Evolutionary conservation across 2,888 invertebrate genomes (phyloP), one percentile per base, ranked within the genome.

Genomic region (Protula sp.): DNA sequence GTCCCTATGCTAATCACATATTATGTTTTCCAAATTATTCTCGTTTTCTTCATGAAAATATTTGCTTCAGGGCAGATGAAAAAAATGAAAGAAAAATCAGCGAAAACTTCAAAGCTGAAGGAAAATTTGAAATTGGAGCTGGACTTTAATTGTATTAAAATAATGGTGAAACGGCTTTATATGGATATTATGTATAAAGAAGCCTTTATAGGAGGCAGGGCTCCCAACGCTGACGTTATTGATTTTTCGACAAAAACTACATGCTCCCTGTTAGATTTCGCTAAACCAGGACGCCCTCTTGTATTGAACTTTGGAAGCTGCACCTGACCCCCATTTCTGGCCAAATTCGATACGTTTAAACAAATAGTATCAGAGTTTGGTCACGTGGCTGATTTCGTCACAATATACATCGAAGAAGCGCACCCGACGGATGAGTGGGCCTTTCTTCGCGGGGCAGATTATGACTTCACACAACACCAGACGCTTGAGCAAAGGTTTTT

Each of bases 301-400:
- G 67, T 75, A 9, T 47, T 75, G 4, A 73, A 71, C 59, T 75
- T 75, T 52, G 75, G 75, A n/a, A 74, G 73, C 59, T 74, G 74
- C 59, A 68, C 72, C 60, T 75, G 75, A 74, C 70, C 70, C 2
- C 72, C 72, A 47, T 74, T 70, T 55, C 61, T 72, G 62, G 68
- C 56, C 24, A 69, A 66, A 61, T 66, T 74, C 52, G 64, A 61
- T 52, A 54, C 58, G 50, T 72, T 74, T 57, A 63, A 66, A 28
- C 55, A 63, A 59, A 54, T 72, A 53, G 64, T 69, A 47, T 63
- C 63, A 54, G 67, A 70, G 59, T 73, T 68, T 62, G 51, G 62
- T 28, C 30, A 59, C 24, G 54, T 61, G 29, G 71, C 70, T 9
- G 74, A 75, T 55, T 75, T 74, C 60, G 47, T 73, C 1, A 65